Base-by-base conservation (phyloP, 2,797 vertebrate species). In the Characodon lateralis region DNA sequence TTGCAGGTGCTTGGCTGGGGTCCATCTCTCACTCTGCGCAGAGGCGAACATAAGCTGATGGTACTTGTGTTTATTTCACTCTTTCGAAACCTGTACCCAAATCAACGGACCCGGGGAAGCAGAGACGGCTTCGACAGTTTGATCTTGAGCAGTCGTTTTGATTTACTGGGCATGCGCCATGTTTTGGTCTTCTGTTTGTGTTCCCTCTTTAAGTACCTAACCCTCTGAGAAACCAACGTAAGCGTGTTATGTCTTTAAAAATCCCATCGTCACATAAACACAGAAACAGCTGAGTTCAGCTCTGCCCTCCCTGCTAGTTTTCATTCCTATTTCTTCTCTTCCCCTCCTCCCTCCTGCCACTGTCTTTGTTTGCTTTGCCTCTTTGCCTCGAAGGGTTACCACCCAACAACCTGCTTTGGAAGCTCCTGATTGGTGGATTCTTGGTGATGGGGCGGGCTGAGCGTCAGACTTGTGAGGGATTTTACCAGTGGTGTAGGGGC, bases 281-380 rank as follows among this genome's bases (percentile, higher is more conserved):
- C 72, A 79, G 78, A 92, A 92, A 87, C 83, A 89, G 84, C 89
- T 91, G 86, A 86, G 63, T 84, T 89, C 83, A 87, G 80, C 83
- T 72, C 76, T 43, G 41, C 55, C 61, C 75, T 81, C 66, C 82
- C 71, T 78, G 35, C 74, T 82, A 87, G 80, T 89, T 91, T 85
- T 89, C 55, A 73, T 87, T 82, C 73, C 73, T 41, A 80, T 75
- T 39, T 80, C 28, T 70, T 51, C 72, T 71, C 80, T 63, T 77
- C 79, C 75, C 76, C 55, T 71, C 55, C 73, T 69, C 74, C 80
- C 82, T 87, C 85, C 87, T 86, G 83, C 78, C 56, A 6, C 74
- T 35, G 83, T 89, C 93, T 95, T 95, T 95, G 94, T 95, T 95
- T 93, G 85, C 86, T 78, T 48, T 82, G 83, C 85, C 92, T 78